phyloP scores from a whole-genome alignment of 2,113 vertebrate species.

The Ctenodactylus gundi region DNA sequence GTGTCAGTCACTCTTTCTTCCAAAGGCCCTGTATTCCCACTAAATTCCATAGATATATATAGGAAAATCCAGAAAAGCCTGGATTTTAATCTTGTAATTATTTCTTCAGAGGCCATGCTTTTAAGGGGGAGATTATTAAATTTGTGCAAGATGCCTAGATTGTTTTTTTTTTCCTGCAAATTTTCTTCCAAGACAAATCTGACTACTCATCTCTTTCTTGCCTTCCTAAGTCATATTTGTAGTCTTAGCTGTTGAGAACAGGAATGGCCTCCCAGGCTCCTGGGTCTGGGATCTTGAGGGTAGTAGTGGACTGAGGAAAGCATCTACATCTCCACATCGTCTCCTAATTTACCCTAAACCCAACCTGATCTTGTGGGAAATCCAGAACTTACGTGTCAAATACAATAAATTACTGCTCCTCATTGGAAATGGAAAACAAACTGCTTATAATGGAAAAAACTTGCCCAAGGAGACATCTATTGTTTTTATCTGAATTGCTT shows the following conservation, averaged over 20 bases:
- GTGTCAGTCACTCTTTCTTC: background rate
- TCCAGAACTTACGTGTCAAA: background rate
- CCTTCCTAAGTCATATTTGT: background rate
- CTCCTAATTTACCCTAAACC: background rate
- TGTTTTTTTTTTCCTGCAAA: conserved; percentile 41
- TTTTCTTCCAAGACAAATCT: conserved; percentile 29
- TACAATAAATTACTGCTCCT: background rate
- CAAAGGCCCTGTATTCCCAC: background rate
- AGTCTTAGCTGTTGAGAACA: background rate
- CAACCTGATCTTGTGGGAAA: conserved; percentile 11
- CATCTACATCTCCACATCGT: background rate
- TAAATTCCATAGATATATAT: background rate
- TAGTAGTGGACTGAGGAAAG: background rate
- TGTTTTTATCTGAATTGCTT: conserved; percentile 29
- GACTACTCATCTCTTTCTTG: background rate
- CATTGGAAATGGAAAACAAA: background rate
- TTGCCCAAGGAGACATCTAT: background rate
- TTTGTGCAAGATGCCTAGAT: conserved; percentile 1
- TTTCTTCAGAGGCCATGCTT: conserved; percentile 25
- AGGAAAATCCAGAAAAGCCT: conserved; percentile 9
- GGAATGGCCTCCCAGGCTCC: background rate
- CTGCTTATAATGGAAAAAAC: background rate
- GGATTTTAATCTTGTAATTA: conserved; percentile 1
- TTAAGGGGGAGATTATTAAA: conserved; percentile 46
- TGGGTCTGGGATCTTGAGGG: conserved; percentile 14